Evolutionary conservation across 2,797 vertebrate genomes (phyloP).

Genomic region (Hydrocynus forskahlii): DNA sequence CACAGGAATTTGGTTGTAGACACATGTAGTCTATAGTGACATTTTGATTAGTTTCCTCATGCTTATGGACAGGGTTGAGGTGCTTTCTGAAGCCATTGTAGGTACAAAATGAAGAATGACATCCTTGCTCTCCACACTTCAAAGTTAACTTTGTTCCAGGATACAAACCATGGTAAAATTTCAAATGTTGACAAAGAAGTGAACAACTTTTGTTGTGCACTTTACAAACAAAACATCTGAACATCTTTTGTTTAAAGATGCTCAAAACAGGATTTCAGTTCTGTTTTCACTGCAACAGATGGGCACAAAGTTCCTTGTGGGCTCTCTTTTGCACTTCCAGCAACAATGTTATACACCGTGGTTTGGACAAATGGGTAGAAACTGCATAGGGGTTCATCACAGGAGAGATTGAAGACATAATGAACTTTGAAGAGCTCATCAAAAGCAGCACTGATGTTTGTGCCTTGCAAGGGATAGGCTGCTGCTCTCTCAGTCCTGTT

Average conservation of each 20-base stretch:
- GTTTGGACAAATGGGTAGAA: conserved; percentile 4
- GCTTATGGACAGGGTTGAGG: conserved; percentile 11
- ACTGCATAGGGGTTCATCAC: not conserved
- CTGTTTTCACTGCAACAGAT: conserved; percentile 2
- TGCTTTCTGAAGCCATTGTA: conserved; percentile 45
- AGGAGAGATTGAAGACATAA: not conserved
- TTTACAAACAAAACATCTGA: conserved; percentile 36
- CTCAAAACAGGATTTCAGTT: not conserved
- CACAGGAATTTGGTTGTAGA: too few species aligned
- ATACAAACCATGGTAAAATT: conserved; percentile 41
- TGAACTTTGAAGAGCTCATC: not conserved
- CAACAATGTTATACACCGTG: too few species aligned
- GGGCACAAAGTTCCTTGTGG: conserved; percentile 30
- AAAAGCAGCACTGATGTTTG: not conserved
- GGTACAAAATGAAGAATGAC: conserved; percentile 27
- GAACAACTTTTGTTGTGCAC: not conserved
- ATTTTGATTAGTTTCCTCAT: not conserved
- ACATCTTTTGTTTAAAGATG: too few species aligned
- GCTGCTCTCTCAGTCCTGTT: not conserved
- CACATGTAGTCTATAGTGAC: not conserved
- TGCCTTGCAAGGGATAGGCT: too few species aligned
- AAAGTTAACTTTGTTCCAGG: conserved; percentile 1
- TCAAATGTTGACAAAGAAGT: conserved; percentile 40
- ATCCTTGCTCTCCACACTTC: conserved; percentile 27
- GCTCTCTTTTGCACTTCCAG: conserved; percentile 17